Evolutionary conservation across 1,140 invertebrate species (phyloP), one percentile per base, ranked within the genome.

Genomic region (Listronotus oregonensis): DNA sequence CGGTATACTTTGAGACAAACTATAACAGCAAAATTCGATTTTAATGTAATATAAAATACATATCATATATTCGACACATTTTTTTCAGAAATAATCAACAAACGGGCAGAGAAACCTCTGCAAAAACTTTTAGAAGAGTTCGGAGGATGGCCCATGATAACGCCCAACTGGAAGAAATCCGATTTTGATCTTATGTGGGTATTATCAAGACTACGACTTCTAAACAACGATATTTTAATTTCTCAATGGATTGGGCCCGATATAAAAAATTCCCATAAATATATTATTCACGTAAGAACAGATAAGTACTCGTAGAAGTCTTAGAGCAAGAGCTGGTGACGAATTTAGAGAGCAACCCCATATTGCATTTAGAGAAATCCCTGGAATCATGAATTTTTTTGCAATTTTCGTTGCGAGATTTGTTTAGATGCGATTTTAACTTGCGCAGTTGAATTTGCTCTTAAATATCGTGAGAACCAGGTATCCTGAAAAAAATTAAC

Each of bases 221-320:
- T 88, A 71, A 94, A 95, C 78, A 94, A 94, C 67, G 90, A 94
- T 68, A 88, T 91, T 51, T 80, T 95, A 2, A 86, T 94, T 66
- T 86, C 90, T 0, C 86, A 93, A 75, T 93, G 90, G 89, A 89
- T 96, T 46, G 90, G 90, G 12, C 89, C 93, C 0, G 93, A 96
- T 75, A 91, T 94, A 12, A 93, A 93, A 74, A 92, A 95, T 80
- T 93, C 92, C 1, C 86, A 92, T 69, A 84, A 89, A 73, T 91
- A 93, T 78, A 87, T 94, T 3, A 91, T 95, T 69, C 92, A 95
- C 80, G 87, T 89, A 76, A 67, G 54, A 2, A 37, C 8, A 12
- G 7, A 37, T 4, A 9, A 37, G 7, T 12, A 37, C 34, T 37
- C 7, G 3, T 10, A 12, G 7, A 37, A 37, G 1, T 37, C 1